Base-by-base conservation (phyloP, 1,140 invertebrate genomes). In the Orussus abietinus region DNA sequence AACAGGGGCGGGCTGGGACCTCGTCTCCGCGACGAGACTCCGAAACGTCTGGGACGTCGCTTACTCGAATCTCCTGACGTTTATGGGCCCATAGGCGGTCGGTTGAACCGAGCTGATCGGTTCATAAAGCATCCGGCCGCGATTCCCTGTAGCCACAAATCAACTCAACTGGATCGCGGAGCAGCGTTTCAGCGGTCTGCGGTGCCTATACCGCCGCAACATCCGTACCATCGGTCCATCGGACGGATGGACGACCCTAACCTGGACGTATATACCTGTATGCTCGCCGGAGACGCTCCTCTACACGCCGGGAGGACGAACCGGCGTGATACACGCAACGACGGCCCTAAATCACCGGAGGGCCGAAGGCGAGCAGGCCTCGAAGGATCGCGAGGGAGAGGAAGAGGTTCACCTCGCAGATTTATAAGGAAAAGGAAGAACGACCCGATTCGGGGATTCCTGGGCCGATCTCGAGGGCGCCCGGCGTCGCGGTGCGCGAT, bases 241-340 rank as follows among this genome's bases (percentile, higher is more conserved):
- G n/a, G n/a, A n/a, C n/a, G 43, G 44, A 47, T 45, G 50, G 48
- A 45, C 49, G 15, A 45, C n/a, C n/a, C n/a, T n/a, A n/a, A n/a
- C n/a, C n/a, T n/a, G 7, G 17, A 15, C 22, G 21, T 51, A 38
- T 38, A 28, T 17, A 40, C 13, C 49, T 49, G 51, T 53, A 51
- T 41, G 42, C 57, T 38, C 43, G 32, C 11, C 41, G 6, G 1
- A 20, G 11, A 45, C 14, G 45, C 45, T 18, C 41, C 13, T 33
- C 35, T 41, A 41, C 44, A 35, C 6, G 22, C 29, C 35, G 35
- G 12, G 34, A 19, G 34, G 36, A 21, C 14, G 33, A 38, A 55
- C 47, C 54, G 58, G 62, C 51, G 62, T 60, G 57, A 58, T 67
- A 57, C 62, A 59, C 54, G 55, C 59, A 62, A 62, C 59, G 58